A percentile compares a stretch with the other conserved stretches of the same genome.
Conservation (phyloP, 2,888 invertebrate genomes). For the Papilio protenor region DNA sequence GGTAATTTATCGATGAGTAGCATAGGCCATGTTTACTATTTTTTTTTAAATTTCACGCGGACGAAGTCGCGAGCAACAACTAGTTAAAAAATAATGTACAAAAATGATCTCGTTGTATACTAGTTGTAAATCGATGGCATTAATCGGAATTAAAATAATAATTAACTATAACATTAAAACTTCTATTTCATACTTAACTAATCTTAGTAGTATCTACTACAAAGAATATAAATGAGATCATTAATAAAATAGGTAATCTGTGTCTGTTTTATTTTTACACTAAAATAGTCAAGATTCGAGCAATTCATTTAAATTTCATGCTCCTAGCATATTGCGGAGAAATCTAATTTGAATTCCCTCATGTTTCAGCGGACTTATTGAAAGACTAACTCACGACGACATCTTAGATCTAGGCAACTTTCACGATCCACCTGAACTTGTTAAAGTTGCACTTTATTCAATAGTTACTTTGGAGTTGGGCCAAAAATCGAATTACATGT, state of each 20-base stretch:
- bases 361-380: conserved; percentile 15
- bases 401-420: conserved; percentile 17
- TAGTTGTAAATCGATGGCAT: not conserved
- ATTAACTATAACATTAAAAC: too few relatives aligned
- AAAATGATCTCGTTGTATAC: too few relatives aligned
- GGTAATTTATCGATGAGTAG: too few relatives aligned
- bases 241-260: not conserved
- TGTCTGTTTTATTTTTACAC: not conserved
- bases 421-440: conserved; percentile 27
- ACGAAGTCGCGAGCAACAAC: too few relatives aligned
- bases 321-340: not conserved
- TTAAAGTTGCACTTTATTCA: conserved; percentile 26
- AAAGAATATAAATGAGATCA: not conserved
- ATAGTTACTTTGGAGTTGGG: conserved; percentile 9
- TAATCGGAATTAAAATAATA: too few relatives aligned
- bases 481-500: conserved; percentile 20
- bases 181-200: not conserved
- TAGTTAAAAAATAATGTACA: too few relatives aligned
- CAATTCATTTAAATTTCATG: conserved; percentile 14
- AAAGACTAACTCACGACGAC: conserved; percentile 15
- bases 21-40: too few relatives aligned
- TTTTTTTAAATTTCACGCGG: too few relatives aligned
- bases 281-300: not conserved
- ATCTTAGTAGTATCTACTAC: too few relatives aligned
- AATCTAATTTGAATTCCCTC: conserved; percentile 23